Evolutionary conservation across 2,888 invertebrate species (phyloP), one percentile per base, ranked within the genome.

Genomic region (Phlogophora meticulosa): DNA sequence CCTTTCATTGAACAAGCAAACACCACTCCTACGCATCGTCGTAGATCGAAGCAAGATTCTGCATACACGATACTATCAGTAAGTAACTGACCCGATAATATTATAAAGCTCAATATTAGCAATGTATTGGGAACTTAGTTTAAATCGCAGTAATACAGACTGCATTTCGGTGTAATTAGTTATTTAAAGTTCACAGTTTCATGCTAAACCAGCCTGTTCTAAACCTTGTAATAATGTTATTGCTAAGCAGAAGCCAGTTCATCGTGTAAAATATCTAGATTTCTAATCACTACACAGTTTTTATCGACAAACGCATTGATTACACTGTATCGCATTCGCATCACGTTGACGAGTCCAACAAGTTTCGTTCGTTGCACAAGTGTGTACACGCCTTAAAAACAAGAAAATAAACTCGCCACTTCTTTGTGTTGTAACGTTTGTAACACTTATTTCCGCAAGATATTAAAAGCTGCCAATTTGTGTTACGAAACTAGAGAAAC

Each of bases 381-480:
- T 76, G 78, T 69, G 65, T 46, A 72, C 78, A 52, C 71, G 53
- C 58, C 76, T 76, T 76, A 60, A 80, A 78, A 71, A 76, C 48
- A 72, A 64, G 67, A 72, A 76, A 74, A 76, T 52, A 53, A 65
- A 69, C 60, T 61, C 65, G 55, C 69, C 55, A 72, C 71, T 67
- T 78, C 70, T 67, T 73, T 66, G 78, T 82, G 73, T 57, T 72
- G 77, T 52, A 80, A 78, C 63, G 40, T 53, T 53, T 72, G 73
- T 74, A 73, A 75, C 78, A 72, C 55, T 77, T 76, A 76, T 81
- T 82, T 81, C 82, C 81, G 80, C 63, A 78, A 78, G 67, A 67
- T 66, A 72, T 80, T 78, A 82, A 76, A 74, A 76, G 58, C 67
- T 79, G 63, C 61, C 73, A 64, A 80, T 74, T 60, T 62, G 38